Percentiles rank a stretch among this genome's conserved stretches.
Evolutionary conservation across 1,140 invertebrate species (phyloP).

Genomic region (Orussus abietinus): DNA sequence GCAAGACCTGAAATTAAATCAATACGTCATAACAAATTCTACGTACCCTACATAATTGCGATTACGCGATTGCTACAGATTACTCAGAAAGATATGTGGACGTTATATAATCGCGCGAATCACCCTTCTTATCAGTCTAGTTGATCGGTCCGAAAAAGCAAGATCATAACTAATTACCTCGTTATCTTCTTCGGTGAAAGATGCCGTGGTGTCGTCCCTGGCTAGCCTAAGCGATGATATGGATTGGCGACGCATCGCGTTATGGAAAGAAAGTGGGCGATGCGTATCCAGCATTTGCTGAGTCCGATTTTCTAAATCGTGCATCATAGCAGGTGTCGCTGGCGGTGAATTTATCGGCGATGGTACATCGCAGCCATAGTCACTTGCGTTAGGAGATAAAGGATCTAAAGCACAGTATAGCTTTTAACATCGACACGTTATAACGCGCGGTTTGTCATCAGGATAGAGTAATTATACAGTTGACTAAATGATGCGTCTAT

Average conservation of each 20-base stretch:
- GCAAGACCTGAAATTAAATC: constrained; percentile 46
- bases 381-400: constrained; percentile 55
- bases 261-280: constrained; percentile 38
- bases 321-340: constrained; percentile 53
- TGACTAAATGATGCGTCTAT: too few species aligned
- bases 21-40: too few species aligned
- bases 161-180: too few species aligned
- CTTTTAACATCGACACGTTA: neutral
- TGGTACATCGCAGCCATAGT: constrained; percentile 48
- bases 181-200: constrained; percentile 44
- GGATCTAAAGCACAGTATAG: constrained; percentile 44
- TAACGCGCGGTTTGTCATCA: too few species aligned
- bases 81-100: too few species aligned
- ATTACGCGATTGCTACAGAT: too few species aligned
- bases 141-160: too few species aligned
- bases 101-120: too few species aligned
- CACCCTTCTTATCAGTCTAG: too few species aligned
- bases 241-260: constrained; percentile 51
- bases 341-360: constrained; percentile 60
- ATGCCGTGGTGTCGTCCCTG: constrained; percentile 41
- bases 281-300: constrained; percentile 31
- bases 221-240: constrained; percentile 44
- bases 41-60: too few species aligned
- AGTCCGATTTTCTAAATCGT: constrained; percentile 41
- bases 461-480: too few species aligned